Percentiles rank a stretch among this genome's conserved stretches.
These are phyloP conservation scores for Circaetus gallicus DNA, from an alignment of 2,113 vertebrate species.

Conservation along the genomic window DNA sequence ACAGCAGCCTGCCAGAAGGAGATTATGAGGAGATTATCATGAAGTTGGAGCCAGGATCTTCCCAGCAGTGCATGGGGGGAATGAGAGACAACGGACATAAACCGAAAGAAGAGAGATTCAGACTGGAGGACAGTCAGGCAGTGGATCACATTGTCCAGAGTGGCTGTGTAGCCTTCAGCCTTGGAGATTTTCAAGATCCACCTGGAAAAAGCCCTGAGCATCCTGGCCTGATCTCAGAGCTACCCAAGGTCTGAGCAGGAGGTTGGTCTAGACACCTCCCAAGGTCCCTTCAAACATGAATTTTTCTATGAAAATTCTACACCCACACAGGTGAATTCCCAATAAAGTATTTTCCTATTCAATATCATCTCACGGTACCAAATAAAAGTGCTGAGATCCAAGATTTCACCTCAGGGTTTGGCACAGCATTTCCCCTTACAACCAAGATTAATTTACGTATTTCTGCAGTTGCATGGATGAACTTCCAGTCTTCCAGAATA, in stretches of 20 bases:
- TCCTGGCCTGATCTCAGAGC: neutral
- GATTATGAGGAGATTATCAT: neutral
- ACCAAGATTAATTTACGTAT: neutral
- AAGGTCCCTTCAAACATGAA: neutral
- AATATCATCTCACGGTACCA: neutral
- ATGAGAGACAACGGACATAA: neutral
- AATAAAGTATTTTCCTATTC: neutral
- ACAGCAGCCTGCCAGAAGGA: neutral
- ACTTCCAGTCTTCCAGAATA: neutral
- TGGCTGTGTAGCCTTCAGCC: no score
- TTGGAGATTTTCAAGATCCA: neutral
- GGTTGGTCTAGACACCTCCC: neutral
- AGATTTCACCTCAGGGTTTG: neutral
- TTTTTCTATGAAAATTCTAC: neutral
- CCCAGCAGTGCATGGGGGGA: neutral
- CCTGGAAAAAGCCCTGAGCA: neutral
- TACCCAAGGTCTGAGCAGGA: neutral
- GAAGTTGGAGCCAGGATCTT: neutral
- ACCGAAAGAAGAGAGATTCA: neutral
- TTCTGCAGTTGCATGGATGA: neutral
- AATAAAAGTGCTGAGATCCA: neutral
- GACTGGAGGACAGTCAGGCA: neutral
- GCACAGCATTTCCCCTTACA: neutral
- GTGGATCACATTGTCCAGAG: neutral
- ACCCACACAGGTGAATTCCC: neutral